These are phyloP conservation scores for Rhabditoides inermis DNA, from an alignment of 2,888 invertebrate species.

Conservation along the genomic window DNA sequence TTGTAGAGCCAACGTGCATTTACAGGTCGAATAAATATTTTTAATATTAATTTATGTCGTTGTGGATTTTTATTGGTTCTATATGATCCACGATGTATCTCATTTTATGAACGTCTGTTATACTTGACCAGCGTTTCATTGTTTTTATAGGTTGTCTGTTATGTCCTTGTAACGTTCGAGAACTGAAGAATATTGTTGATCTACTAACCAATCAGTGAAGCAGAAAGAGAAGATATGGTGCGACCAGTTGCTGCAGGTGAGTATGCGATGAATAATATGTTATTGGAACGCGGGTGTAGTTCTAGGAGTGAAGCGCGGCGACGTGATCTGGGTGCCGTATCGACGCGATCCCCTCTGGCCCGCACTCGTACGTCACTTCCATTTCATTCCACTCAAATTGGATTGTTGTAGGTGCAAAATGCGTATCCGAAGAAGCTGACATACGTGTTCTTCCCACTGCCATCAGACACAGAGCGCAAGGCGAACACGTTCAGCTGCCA, in stretches of 20 bases:
- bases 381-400: not conserved
- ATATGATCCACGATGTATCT: too few species aligned
- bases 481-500: slow-evolving; percentile 10
- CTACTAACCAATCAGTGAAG: too few species aligned
- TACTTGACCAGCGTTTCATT: not conserved
- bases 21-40: not conserved
- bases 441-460: slow-evolving; percentile 31
- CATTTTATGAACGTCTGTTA: not conserved
- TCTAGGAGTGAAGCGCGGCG: too few species aligned
- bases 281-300: too few species aligned
- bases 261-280: too few species aligned
- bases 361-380: slow-evolving; percentile 20
- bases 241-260: too few species aligned
- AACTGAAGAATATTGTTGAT: too few species aligned
- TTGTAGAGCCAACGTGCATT: not conserved
- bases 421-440: slow-evolving; percentile 40
- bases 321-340: slow-evolving; percentile 41
- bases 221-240: too few species aligned
- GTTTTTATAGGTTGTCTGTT: not conserved
- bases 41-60: not conserved
- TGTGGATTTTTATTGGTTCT: not conserved
- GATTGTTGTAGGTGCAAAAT: too few species aligned
- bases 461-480: not conserved
- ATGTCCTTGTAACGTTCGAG: too few species aligned
- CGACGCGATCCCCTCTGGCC: slow-evolving; percentile 35